Conservation (phyloP, 2,113 vertebrate genomes). For the Cynocephalus volans region DNA sequence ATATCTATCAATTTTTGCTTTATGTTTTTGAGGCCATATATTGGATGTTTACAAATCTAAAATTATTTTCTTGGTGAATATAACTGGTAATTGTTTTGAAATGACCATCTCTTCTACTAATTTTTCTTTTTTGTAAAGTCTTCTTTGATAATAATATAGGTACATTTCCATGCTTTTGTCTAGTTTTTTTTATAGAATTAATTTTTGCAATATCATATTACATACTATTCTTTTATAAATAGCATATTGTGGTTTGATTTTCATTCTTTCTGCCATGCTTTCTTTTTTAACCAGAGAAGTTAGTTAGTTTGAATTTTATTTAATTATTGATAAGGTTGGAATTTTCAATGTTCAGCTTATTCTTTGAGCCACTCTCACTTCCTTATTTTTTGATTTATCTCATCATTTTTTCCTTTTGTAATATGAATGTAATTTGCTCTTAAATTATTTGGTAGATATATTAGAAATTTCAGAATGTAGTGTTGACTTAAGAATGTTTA, state of each 20-base stretch:
- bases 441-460: neutral
- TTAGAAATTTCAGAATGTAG: neutral
- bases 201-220: neutral
- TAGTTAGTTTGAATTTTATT: neutral
- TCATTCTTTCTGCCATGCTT: neutral
- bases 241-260: neutral
- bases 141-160: neutral
- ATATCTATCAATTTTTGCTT: neutral
- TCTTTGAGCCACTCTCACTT: neutral
- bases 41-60: neutral
- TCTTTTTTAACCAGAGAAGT: neutral
- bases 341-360: neutral
- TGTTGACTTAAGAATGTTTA: neutral
- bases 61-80: neutral
- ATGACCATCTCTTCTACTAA: neutral
- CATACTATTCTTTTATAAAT: neutral
- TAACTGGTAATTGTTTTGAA: neutral
- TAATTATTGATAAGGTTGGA: neutral
- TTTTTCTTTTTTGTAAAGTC: neutral
- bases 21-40: neutral
- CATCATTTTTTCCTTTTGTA: neutral
- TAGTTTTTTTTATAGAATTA: neutral
- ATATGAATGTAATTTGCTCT: neutral
- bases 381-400: neutral
- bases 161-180: neutral